A percentile compares a stretch with the other conserved stretches of the same genome.
Conservation (phyloP, 2,888 invertebrate genomes). For the Epistrophe eligans region DNA sequence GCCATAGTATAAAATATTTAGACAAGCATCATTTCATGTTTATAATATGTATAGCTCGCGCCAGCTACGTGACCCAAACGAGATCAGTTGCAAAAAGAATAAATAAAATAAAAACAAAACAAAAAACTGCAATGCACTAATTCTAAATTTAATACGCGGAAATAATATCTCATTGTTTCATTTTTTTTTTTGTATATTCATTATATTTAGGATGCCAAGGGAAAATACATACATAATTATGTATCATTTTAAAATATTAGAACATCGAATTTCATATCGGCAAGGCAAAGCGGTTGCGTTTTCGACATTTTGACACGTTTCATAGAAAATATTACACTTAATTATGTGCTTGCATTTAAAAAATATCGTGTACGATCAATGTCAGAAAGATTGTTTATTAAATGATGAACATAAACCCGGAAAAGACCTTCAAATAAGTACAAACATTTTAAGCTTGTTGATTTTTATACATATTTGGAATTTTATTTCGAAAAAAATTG, state of each 20-base stretch:
- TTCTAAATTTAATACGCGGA: slow-evolving; percentile 69
- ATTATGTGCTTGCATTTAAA: slow-evolving; percentile 9
- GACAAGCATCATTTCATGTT: slow-evolving; percentile 62
- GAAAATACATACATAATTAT: neutral
- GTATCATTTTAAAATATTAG: slow-evolving; percentile 15
- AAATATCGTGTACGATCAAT: slow-evolving; percentile 24
- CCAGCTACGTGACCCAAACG: slow-evolving; percentile 60
- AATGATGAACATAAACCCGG: slow-evolving; percentile 6
- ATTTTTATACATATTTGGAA: no score
- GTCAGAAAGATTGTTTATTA: slow-evolving; percentile 24
- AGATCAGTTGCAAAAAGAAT: slow-evolving; percentile 37
- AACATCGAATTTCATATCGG: slow-evolving; percentile 49
- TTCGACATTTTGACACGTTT: slow-evolving; percentile 55
- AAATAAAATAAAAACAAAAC: neutral
- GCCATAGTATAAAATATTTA: slow-evolving; percentile 10
- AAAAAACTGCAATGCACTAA: slow-evolving; percentile 29
- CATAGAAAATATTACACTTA: slow-evolving; percentile 33
- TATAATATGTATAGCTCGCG: slow-evolving; percentile 45
- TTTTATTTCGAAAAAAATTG: no score
- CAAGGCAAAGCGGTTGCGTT: neutral
- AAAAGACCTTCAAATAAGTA: slow-evolving; percentile 25
- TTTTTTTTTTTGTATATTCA: neutral
- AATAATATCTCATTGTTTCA: slow-evolving; percentile 52
- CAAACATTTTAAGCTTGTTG: neutral
- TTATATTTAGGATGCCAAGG: slow-evolving; percentile 40